A percentile compares a stretch with the other conserved stretches of the same genome.
Conservation (phyloP, 2,113 vertebrate genomes). For the Genyomyrus donnyi region DNA sequence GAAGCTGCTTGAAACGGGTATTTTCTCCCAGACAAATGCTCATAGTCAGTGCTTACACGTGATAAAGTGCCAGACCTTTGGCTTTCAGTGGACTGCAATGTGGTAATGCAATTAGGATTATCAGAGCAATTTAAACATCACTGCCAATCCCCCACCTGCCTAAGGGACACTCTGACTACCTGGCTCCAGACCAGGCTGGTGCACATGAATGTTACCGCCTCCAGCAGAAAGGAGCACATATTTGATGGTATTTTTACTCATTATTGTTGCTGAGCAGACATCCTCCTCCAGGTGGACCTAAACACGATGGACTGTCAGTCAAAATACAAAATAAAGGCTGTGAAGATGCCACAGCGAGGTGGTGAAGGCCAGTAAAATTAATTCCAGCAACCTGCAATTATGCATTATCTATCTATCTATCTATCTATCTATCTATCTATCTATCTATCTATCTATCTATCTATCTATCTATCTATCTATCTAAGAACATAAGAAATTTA, state of each 20-base stretch:
- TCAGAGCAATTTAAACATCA: constrained; percentile 2
- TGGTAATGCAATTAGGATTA: not conserved
- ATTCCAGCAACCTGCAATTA: not conserved
- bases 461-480: not conserved
- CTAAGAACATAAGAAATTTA: not conserved
- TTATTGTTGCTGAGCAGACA: not conserved
- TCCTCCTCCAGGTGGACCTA: not conserved
- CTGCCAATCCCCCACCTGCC: not conserved
- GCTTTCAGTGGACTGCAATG: not conserved
- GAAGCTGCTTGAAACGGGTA: not conserved
- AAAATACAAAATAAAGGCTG: not conserved
- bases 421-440: not conserved
- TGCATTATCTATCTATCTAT: too few relatives aligned
- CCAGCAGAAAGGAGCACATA: not conserved
- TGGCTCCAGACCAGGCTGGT: not conserved
- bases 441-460: not conserved
- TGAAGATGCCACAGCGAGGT: not conserved
- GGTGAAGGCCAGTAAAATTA: not conserved
- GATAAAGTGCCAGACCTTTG: constrained; percentile 7
- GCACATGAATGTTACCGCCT: not conserved
- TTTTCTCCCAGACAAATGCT: not conserved
- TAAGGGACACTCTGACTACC: not conserved
- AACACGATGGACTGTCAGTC: not conserved
- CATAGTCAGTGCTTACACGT: not conserved
- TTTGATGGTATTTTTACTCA: not conserved